These are phyloP conservation scores for Luscinia megarhynchos DNA, from an alignment of 2,797 vertebrate species.

Conservation along the genomic window DNA sequence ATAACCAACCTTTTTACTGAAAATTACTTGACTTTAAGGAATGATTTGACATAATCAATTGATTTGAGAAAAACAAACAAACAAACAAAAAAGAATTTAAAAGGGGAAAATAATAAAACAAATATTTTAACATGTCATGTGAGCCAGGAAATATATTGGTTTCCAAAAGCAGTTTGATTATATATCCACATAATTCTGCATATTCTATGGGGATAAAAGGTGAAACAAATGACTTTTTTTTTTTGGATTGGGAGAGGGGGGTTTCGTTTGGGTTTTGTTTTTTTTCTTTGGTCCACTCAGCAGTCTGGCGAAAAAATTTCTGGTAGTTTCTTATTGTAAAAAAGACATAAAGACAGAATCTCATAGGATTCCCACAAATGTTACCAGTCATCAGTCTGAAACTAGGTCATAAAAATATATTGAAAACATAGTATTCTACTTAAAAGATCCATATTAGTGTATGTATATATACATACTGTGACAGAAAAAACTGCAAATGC, in stretches of 20 bases:
- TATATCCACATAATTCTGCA: neutral
- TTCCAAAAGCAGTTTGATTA: neutral
- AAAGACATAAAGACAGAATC: neutral
- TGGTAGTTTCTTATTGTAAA: neutral
- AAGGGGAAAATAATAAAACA: neutral
- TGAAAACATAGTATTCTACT: neutral
- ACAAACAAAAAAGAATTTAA: neutral
- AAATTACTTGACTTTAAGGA: neutral
- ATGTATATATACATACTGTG: too few species aligned
- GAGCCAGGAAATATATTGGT: neutral
- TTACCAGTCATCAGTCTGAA: neutral
- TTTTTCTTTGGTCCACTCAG: neutral
- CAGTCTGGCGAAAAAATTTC: neutral
- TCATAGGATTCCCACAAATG: neutral
- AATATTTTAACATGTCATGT: neutral
- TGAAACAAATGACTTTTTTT: neutral
- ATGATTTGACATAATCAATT: neutral
- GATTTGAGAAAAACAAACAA: neutral
- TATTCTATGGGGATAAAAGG: neutral
- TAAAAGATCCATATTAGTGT: neutral
- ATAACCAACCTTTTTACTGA: neutral
- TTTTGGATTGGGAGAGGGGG: accelerated
- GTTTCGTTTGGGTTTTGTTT: neutral
- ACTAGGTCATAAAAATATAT: neutral
- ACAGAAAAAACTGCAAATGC: neutral